Conservation (phyloP, 2,888 invertebrate genomes). For the Dynastes maya region DNA sequence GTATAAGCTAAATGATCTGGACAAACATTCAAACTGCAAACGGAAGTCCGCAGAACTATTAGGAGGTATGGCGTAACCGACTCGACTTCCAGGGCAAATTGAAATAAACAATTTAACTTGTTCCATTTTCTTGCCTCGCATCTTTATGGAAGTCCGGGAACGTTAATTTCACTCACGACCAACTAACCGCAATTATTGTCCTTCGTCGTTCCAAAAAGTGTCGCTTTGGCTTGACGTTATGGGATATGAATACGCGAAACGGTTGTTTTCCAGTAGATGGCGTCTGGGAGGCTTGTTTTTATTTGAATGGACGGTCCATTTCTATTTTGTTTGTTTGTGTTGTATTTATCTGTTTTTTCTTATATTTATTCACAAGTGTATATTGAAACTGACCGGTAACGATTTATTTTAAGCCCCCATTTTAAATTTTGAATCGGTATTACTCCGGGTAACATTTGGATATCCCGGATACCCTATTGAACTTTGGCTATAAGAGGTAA, state of each 20-base stretch:
- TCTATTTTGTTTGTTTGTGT: background rate
- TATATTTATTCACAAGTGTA: no score
- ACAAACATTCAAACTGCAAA: constrained; percentile 50
- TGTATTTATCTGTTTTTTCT: no score
- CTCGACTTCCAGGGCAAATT: constrained; percentile 52
- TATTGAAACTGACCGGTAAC: no score
- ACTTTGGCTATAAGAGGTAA: no score
- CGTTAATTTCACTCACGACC: constrained; percentile 56
- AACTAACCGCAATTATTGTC: constrained; percentile 54
- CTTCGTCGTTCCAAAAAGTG: constrained; percentile 51
- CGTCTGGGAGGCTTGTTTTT: constrained; percentile 10
- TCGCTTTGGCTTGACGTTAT: constrained; percentile 51
- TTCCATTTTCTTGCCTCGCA: constrained; percentile 55
- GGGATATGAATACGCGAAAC: constrained; percentile 52
- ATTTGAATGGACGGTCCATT: background rate
- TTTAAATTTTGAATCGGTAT: no score
- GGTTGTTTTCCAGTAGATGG: background rate
- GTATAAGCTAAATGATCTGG: constrained; percentile 48
- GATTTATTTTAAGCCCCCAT: no score
- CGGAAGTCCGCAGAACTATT: constrained; percentile 49
- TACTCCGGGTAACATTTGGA: no score
- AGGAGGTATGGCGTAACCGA: constrained; percentile 21
- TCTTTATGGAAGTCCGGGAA: constrained; percentile 54
- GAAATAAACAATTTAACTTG: constrained; percentile 60
- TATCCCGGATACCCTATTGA: no score